phyloP scores from a whole-genome alignment of 2,888 invertebrate genomes.

The Gryllus longicercus region DNA sequence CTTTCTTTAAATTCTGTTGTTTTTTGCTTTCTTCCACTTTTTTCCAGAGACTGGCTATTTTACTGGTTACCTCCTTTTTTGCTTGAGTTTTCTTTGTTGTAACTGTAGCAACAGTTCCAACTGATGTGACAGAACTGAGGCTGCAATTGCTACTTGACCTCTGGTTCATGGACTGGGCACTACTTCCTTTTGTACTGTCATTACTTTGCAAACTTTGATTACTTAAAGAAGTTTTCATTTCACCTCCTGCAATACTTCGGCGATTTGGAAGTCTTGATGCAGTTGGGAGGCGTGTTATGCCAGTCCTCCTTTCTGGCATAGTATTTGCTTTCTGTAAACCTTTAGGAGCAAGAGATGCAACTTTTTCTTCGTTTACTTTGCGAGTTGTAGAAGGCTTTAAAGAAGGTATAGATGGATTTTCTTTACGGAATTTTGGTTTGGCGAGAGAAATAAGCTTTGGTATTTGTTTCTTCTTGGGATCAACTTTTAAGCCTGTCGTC shows the following conservation, averaged over 20 bases:
- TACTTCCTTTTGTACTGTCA: slow-evolving; percentile 28
- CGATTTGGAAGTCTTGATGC: slow-evolving; percentile 36
- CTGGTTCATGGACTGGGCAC: slow-evolving; percentile 22
- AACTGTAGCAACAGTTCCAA: slow-evolving; percentile 38
- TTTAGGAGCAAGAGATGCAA: background rate
- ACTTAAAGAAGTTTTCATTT: slow-evolving; percentile 38
- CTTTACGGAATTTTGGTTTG: background rate
- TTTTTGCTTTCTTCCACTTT: slow-evolving; percentile 67
- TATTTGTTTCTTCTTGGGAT: slow-evolving; percentile 34
- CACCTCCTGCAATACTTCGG: slow-evolving; percentile 21
- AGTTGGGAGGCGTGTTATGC: slow-evolving; percentile 27
- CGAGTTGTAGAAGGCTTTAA: slow-evolving; percentile 34
- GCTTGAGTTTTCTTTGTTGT: slow-evolving; percentile 43
- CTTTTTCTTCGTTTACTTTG: background rate
- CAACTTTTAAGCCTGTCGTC: slow-evolving; percentile 33
- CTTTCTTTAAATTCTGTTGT: slow-evolving; percentile 54
- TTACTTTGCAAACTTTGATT: slow-evolving; percentile 41
- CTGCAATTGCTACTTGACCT: slow-evolving; percentile 62
- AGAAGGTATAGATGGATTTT: slow-evolving; percentile 19
- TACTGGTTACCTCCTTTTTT: slow-evolving; percentile 67
- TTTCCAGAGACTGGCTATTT: slow-evolving; percentile 77
- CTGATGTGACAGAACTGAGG: slow-evolving; percentile 52
- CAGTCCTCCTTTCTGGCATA: slow-evolving; percentile 24
- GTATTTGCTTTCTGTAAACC: background rate
- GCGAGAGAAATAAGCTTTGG: slow-evolving; percentile 4